Evolutionary conservation across 2,888 invertebrate genomes (phyloP).

Genomic region (Adelognathus sp.): DNA sequence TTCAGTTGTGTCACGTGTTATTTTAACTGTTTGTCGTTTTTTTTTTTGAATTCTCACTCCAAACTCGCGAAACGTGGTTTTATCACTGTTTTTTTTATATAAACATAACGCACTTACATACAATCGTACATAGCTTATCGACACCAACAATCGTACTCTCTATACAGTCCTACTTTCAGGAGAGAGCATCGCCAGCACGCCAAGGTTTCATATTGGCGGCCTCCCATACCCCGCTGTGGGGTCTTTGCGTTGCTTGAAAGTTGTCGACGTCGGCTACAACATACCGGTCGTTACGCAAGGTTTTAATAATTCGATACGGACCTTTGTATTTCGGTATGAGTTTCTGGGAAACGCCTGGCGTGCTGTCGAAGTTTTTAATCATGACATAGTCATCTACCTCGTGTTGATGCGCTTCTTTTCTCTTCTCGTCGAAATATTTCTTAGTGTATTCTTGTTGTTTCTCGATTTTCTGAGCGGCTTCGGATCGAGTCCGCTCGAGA

Average conservation of each 20-base stretch:
- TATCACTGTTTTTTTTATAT: too few relatives aligned
- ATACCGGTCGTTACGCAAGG: slow-evolving; percentile 59
- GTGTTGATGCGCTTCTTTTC: slow-evolving; percentile 59
- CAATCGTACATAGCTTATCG: too few relatives aligned
- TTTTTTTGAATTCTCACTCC: background rate
- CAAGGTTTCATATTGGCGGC: slow-evolving; percentile 55
- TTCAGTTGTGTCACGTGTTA: background rate
- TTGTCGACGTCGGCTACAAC: slow-evolving; percentile 57
- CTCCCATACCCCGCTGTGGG: slow-evolving; percentile 59
- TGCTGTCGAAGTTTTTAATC: slow-evolving; percentile 56
- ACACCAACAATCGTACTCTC: too few relatives aligned
- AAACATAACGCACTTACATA: too few relatives aligned
- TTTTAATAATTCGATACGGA: slow-evolving; percentile 53
- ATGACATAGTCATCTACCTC: slow-evolving; percentile 57
- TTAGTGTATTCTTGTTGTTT: slow-evolving; percentile 63
- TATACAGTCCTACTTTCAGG: background rate
- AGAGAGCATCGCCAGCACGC: slow-evolving; percentile 22
- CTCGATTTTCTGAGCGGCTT: slow-evolving; percentile 51
- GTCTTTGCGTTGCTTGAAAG: slow-evolving; percentile 50
- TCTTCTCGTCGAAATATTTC: slow-evolving; percentile 64
- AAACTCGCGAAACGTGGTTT: too few relatives aligned
- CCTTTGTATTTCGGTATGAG: slow-evolving; percentile 61
- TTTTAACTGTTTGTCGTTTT: background rate
- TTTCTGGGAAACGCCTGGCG: slow-evolving; percentile 56
- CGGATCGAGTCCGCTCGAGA: slow-evolving; percentile 39